phyloP scores from a whole-genome alignment of 2,888 invertebrate genomes.

The Callyntrura guangdongensis region DNA sequence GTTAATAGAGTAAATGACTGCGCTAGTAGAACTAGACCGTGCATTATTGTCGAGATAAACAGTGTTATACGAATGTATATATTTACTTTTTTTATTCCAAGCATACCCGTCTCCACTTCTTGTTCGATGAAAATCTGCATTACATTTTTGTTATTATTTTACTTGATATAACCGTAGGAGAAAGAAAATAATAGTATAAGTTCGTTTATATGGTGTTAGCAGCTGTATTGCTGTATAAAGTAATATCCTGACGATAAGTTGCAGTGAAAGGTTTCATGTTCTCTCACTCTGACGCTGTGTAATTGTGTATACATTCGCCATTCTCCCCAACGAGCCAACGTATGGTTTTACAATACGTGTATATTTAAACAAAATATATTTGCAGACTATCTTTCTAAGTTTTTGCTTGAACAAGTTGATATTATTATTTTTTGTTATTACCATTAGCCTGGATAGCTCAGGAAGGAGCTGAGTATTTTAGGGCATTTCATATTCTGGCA shows the following conservation, averaged over 20 bases:
- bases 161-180: background rate
- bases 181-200: background rate
- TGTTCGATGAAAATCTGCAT: conserved; percentile 66
- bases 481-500: conserved; percentile 35
- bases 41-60: too few species aligned
- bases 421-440: conserved; percentile 19
- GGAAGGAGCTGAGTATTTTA: background rate
- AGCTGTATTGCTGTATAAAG: conserved; percentile 5
- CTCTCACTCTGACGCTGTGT: background rate
- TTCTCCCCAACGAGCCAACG: too few species aligned
- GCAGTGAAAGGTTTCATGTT: conserved; percentile 26
- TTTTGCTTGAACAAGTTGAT: conserved; percentile 8
- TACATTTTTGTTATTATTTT: conserved; percentile 23
- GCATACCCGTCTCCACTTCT: conserved; percentile 31
- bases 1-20: background rate
- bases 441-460: background rate
- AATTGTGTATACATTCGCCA: background rate
- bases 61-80: background rate
- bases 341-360: background rate
- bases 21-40: background rate
- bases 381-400: too few species aligned
- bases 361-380: conserved; percentile 20
- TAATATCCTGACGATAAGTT: background rate
- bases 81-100: background rate
- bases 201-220: background rate